These are phyloP conservation scores for Bombylius discolor DNA, from an alignment of 2,888 invertebrate genomes.

Conservation along the genomic window DNA sequence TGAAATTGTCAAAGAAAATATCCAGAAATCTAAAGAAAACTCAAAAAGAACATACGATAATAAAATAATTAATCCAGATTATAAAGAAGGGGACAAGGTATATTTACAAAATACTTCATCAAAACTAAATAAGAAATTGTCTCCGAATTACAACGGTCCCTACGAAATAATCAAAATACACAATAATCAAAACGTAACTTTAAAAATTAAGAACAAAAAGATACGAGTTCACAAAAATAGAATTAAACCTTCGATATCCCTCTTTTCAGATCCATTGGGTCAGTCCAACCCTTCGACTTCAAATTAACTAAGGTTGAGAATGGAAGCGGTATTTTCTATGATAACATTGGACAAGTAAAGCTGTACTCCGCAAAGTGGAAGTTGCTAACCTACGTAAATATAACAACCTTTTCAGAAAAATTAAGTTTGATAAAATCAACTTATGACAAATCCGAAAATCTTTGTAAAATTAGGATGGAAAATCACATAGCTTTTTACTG, in stretches of 20 bases:
- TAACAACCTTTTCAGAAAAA: not conserved
- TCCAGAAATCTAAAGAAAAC: constrained; percentile 18
- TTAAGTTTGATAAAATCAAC: not conserved
- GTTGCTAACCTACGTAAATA: constrained; percentile 2
- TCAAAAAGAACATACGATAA: constrained; percentile 15
- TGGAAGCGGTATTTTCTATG: constrained; percentile 10
- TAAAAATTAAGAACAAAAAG: constrained; percentile 3
- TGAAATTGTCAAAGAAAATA: constrained; percentile 17
- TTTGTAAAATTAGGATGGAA: not conserved
- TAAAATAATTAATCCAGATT: not conserved
- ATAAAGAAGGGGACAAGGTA: not conserved
- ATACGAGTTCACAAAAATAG: not conserved
- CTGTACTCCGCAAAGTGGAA: constrained; percentile 6
- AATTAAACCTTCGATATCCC: constrained; percentile 1
- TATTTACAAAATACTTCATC: not conserved
- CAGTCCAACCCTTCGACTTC: too few species aligned
- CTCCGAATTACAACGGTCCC: constrained; percentile 7
- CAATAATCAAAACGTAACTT: too few species aligned
- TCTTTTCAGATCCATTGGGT: not conserved
- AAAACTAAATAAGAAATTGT: constrained; percentile 4
- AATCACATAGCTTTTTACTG: not conserved
- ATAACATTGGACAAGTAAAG: constrained; percentile 5
- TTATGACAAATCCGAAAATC: not conserved
- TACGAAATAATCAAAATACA: too few species aligned
- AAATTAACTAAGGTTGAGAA: too few species aligned